These are phyloP conservation scores for Pantherophis guttatus DNA, from an alignment of 2,113 vertebrate species.

Conservation along the genomic window DNA sequence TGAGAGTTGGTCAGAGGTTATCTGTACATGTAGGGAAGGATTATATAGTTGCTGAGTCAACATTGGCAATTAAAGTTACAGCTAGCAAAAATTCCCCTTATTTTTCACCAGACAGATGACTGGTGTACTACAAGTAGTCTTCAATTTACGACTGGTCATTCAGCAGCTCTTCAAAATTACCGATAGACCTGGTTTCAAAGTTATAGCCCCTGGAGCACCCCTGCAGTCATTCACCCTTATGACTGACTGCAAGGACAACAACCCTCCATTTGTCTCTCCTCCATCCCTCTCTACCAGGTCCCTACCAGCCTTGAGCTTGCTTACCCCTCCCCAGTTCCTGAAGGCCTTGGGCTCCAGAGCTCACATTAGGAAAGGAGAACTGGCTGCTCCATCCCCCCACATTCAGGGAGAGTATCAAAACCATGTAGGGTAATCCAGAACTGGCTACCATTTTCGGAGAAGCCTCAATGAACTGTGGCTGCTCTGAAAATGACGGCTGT, in stretches of 20 bases:
- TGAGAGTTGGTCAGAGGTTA: neutral
- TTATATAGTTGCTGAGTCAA: neutral
- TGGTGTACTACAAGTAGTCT: neutral
- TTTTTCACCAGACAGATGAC: neutral
- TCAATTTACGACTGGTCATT: neutral
- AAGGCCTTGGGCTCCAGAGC: neutral
- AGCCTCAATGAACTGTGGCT: neutral
- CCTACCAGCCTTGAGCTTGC: fast-evolving
- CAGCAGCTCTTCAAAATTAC: neutral
- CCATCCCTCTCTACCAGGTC: neutral
- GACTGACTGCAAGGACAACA: neutral
- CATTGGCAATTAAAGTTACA: neutral
- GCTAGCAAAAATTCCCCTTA: neutral
- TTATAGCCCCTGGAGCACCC: neutral
- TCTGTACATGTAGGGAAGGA: neutral
- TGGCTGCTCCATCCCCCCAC: neutral
- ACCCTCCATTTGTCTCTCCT: neutral
- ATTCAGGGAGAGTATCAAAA: neutral
- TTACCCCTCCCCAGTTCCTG: neutral
- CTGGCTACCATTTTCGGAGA: neutral
- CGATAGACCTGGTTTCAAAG: neutral
- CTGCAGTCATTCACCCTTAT: neutral
- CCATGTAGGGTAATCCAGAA: neutral
- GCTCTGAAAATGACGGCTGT: neutral
- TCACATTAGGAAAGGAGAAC: neutral